A percentile compares a stretch with the other conserved stretches of the same genome.
These are phyloP conservation scores for Girardia tigrina DNA, from an alignment of 2,888 invertebrate species.

Conservation along the genomic window DNA sequence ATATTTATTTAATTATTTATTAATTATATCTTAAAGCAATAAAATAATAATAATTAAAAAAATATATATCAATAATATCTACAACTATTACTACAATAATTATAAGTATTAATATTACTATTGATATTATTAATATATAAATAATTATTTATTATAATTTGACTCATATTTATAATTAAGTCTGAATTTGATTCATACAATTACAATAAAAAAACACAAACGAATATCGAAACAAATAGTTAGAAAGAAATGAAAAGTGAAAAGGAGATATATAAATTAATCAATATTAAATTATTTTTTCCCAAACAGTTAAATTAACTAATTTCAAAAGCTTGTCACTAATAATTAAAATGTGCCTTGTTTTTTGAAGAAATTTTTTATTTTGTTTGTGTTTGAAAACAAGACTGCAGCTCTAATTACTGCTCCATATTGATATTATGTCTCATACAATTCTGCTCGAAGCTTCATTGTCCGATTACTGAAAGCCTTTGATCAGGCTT, in stretches of 20 bases:
- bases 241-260: too few species aligned
- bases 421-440: slow-evolving; percentile 20
- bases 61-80: background rate
- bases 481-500: background rate
- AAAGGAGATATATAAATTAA: too few species aligned
- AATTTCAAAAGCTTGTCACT: slow-evolving; percentile 23
- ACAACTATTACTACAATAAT: background rate
- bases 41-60: background rate
- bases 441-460: background rate
- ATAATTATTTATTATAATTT: background rate
- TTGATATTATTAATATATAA: background rate
- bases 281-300: background rate
- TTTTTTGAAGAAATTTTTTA: background rate
- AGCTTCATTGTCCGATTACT: slow-evolving; percentile 18
- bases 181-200: too few species aligned
- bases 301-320: slow-evolving; percentile 9
- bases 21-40: too few species aligned
- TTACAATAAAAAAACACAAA: too few species aligned
- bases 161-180: background rate
- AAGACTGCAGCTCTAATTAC: slow-evolving; percentile 11
- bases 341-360: slow-evolving; percentile 1
- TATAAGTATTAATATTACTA: background rate
- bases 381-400: slow-evolving; percentile 23
- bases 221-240: too few species aligned
- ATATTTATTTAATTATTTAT: too few species aligned